Base-by-base conservation (phyloP, 1,140 invertebrate species). In the Pinna nobilis region DNA sequence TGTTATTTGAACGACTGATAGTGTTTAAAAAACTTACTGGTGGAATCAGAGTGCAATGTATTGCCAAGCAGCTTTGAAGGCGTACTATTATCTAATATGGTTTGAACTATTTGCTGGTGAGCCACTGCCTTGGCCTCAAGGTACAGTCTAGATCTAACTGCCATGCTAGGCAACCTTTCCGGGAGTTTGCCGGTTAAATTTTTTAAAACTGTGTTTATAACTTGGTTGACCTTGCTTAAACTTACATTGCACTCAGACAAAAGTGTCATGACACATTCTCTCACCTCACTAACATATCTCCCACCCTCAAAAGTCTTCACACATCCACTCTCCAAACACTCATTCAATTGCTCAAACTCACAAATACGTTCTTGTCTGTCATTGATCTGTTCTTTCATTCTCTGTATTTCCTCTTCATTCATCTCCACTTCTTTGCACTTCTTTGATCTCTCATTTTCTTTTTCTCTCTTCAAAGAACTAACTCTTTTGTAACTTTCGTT, bases 31-130 rank as follows among this genome's bases (percentile, higher is more conserved):
- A 35, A 73, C 28, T 66, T 66, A 7, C 35, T 57, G 18, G 70
- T 73, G 1, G 61, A 61, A 60, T 73, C 70, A 9, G n/a, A 30
- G 49, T 66, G 70, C 2, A 73, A 20, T 47, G 39, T 44, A 60
- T 64, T 55, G 3, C 51, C 35, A 18, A 33, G n/a, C 13, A 51
- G 13, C 13, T 47, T n/a, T 66, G 47, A 18, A 66, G 47, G 64
- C 3, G 6, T 20, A 2, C 25, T 35, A 25, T 60, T 25, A 0
- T 28, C 7, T 15, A 73, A 18, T 30, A 73, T 65, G 3, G 61
- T 33, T 33, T 32, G n/a, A 13, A 37, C 61, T 47, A 66, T 39
- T 37, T 74, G 71, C 15, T 39, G 18, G 2, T 67, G 39, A 28
- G 71, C 71, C 33, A 74, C 55, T 9, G 25, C 5, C 32, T 61